Percentiles rank a stretch among this genome's conserved stretches.
These are phyloP conservation scores for Danio choprae DNA, from an alignment of 2,797 vertebrate genomes.

Conservation along the genomic window DNA sequence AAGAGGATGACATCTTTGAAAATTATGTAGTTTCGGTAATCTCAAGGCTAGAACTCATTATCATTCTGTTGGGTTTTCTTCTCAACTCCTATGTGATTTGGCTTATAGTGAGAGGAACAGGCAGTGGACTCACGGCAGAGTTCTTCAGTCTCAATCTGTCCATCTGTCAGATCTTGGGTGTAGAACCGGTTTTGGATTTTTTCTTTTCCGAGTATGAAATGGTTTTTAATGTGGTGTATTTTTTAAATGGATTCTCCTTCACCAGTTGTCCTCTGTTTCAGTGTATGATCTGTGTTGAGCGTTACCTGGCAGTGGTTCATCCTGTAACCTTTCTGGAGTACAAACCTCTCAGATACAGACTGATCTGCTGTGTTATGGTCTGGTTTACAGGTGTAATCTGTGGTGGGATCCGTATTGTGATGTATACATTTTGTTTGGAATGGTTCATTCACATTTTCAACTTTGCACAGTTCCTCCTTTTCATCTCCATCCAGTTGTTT, in stretches of 20 bases:
- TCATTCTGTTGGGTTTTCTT: neutral
- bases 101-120: conserved; percentile 7
- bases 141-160: neutral
- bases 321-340: conserved; percentile 50
- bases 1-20: neutral
- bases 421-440: too few species aligned
- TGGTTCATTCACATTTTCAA: neutral
- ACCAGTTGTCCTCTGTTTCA: conserved; percentile 32
- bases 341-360: conserved; percentile 50
- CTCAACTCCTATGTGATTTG: conserved; percentile 12
- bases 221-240: neutral
- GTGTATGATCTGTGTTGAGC: conserved; percentile 8
- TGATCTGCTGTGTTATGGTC: conserved; percentile 23
- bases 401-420: neutral
- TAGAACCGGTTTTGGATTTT: neutral
- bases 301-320: conserved; percentile 50
- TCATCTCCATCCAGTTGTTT: conserved; percentile 15
- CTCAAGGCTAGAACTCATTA: neutral
- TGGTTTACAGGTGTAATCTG: conserved; percentile 6
- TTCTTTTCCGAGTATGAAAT: neutral
- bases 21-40: too few species aligned
- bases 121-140: neutral
- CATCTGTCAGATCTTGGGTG: conserved; percentile 7
- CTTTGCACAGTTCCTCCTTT: neutral
- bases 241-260: neutral